These are phyloP conservation scores for Conus ventricosus DNA, from an alignment of 1,140 invertebrate genomes.

Conservation along the genomic window DNA sequence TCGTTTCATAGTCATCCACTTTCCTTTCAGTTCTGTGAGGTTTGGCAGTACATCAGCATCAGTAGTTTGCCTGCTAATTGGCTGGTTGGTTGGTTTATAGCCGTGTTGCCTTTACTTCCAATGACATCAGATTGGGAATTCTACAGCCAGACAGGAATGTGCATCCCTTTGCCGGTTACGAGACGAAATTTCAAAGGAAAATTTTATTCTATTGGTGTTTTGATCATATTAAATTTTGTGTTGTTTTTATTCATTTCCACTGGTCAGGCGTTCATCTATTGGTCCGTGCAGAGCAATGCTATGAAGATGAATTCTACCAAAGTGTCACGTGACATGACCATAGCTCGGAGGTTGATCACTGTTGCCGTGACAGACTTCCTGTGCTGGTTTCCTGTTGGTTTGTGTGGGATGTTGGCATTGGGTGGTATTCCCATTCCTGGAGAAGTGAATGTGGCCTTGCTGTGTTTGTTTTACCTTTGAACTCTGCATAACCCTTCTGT, in stretches of 20 bases:
- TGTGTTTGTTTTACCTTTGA: no score
- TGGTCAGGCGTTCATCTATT: not conserved
- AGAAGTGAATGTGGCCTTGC: no score
- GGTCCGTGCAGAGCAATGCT: not conserved
- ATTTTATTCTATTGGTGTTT: not conserved
- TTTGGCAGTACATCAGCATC: not conserved
- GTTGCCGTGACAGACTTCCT: no score
- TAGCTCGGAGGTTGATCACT: no score
- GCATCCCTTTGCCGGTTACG: conserved; percentile 36
- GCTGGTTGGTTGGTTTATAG: not conserved
- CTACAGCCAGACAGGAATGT: not conserved
- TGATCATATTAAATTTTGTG: not conserved
- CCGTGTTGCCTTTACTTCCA: conserved; percentile 2
- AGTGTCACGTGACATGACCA: not conserved
- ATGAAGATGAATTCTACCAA: not conserved
- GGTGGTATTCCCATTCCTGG: no score
- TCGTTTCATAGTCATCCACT: not conserved
- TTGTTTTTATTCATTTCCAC: not conserved
- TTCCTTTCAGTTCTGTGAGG: not conserved
- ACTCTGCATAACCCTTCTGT: no score
- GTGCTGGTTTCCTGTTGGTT: no score
- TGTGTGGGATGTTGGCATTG: no score
- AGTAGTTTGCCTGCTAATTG: not conserved
- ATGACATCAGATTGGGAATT: not conserved
- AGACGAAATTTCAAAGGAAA: not conserved